A percentile compares a stretch with the other conserved stretches of the same genome.
Evolutionary conservation across 2,113 vertebrate genomes (phyloP).

Genomic region (Furnarius figulus): DNA sequence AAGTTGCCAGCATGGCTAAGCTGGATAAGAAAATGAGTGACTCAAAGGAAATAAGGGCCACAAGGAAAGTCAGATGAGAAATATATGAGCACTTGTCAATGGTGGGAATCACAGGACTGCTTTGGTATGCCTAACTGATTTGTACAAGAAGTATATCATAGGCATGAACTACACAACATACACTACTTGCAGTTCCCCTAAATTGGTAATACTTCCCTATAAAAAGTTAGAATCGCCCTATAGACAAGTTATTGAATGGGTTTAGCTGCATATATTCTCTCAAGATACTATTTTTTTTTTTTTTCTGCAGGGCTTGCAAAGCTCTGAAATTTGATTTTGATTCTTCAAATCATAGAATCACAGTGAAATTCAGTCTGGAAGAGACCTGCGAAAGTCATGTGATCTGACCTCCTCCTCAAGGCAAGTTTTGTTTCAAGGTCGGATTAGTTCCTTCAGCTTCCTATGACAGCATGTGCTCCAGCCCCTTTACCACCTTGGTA

Average conservation of each 20-base stretch:
- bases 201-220: not conserved
- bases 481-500: not conserved
- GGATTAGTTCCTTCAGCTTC: not conserved
- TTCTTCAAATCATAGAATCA: not conserved
- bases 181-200: not conserved
- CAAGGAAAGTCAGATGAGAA: not conserved
- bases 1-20: not conserved
- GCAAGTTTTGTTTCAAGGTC: not conserved
- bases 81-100: not conserved
- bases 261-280: not conserved
- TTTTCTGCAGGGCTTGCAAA: not conserved
- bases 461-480: not conserved
- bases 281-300: not conserved
- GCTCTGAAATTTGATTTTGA: not conserved
- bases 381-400: not conserved
- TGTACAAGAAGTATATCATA: not conserved
- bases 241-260: not conserved
- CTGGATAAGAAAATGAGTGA: conserved; percentile 40
- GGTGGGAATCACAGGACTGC: not conserved
- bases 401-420: not conserved
- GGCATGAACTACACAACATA: not conserved
- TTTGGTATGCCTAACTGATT: not conserved
- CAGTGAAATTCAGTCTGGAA: not conserved
- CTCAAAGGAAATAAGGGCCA: not conserved
- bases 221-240: not conserved